phyloP scores from a whole-genome alignment of 2,113 vertebrate species.

The Eclectus roratus region DNA sequence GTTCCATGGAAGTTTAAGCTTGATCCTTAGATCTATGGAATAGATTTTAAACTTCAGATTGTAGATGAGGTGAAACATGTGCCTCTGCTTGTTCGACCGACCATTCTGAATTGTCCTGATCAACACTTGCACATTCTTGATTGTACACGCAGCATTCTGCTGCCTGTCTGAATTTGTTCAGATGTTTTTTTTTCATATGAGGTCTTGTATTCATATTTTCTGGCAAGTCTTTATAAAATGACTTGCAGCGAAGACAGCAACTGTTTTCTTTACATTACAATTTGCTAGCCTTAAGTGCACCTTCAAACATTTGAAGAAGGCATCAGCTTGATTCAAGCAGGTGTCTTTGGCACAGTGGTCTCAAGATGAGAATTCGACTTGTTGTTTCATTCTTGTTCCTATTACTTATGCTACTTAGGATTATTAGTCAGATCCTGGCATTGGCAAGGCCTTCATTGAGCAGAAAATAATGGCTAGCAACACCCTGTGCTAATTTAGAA shows the following conservation, averaged over 20 bases:
- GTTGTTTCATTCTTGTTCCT: background rate
- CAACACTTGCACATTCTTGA: background rate
- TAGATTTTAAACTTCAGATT: constrained; percentile 32
- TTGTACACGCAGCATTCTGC: background rate
- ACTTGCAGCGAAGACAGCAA: background rate
- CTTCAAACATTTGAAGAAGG: background rate
- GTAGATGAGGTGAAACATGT: background rate
- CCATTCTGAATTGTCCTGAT: background rate
- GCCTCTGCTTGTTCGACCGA: background rate
- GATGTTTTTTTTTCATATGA: background rate
- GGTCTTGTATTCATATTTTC: background rate
- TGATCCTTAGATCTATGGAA: constrained; percentile 37
- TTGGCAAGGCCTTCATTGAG: background rate
- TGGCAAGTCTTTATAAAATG: background rate
- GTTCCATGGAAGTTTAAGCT: constrained; percentile 23
- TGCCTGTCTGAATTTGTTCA: background rate
- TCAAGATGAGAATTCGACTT: background rate
- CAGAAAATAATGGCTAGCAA: background rate
- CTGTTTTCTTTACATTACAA: background rate
- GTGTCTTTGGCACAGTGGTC: background rate
- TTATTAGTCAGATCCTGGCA: background rate
- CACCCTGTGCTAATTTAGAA: background rate
- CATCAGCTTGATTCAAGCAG: background rate
- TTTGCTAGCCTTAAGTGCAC: background rate
- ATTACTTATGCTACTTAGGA: background rate